phyloP scores from a whole-genome alignment of 2,888 invertebrate species.

The Myathropa florea region DNA sequence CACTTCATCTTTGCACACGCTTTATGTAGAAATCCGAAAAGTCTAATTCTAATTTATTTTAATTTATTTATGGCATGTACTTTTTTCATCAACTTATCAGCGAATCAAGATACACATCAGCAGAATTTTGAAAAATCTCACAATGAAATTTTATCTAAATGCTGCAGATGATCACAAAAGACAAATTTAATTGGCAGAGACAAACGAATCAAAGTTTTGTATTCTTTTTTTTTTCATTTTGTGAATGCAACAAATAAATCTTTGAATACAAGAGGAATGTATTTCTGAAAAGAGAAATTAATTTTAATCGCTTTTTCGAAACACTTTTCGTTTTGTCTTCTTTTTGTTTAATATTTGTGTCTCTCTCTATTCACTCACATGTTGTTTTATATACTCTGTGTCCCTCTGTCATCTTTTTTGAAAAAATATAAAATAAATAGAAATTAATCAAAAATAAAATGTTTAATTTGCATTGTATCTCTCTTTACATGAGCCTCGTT shows the following conservation, averaged over 20 bases:
- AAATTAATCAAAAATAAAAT: constrained; percentile 3
- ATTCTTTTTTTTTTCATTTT: not conserved
- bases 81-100: constrained; percentile 30
- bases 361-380: not conserved
- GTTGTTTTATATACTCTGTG: not conserved
- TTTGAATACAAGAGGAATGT: not conserved
- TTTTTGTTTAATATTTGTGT: constrained; percentile 20
- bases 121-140: not conserved
- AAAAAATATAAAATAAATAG: not conserved
- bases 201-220: not conserved
- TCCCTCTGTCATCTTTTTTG: not conserved
- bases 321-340: constrained; percentile 39
- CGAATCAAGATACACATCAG: constrained; percentile 21
- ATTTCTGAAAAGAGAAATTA: not conserved
- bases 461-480: constrained; percentile 21
- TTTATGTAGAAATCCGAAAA: not conserved
- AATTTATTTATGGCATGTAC: constrained; percentile 54
- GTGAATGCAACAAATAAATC: constrained; percentile 44
- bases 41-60: constrained; percentile 14
- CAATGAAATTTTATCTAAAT: not conserved
- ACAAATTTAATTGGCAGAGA: constrained; percentile 22
- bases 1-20: not conserved
- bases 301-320: constrained; percentile 5
- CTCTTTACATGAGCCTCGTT: not conserved
- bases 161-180: not conserved